phyloP scores from a whole-genome alignment of 1,140 invertebrate species.

The Penaeus japonicus region DNA sequence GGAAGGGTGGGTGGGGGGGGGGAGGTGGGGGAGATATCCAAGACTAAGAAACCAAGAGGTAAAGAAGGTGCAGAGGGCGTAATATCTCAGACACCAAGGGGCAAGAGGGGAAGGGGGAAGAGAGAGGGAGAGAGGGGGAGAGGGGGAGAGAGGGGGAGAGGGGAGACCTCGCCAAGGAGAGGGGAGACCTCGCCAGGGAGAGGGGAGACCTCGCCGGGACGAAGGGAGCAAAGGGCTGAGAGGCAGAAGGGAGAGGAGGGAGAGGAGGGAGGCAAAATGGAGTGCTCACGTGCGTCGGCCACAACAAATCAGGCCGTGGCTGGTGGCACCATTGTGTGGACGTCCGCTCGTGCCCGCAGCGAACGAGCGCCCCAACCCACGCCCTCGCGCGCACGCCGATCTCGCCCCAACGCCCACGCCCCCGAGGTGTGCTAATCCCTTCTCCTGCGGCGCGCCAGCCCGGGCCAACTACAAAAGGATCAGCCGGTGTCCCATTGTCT shows the following conservation, averaged over 20 bases:
- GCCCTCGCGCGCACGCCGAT: not conserved
- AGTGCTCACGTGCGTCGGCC: conserved; percentile 36
- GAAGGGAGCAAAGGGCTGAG: not conserved
- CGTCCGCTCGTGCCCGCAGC: conserved; percentile 31
- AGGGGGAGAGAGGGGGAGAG: not conserved
- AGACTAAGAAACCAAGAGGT: too few species aligned
- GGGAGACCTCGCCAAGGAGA: too few species aligned
- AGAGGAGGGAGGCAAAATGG: conserved; percentile 3
- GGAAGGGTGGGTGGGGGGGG: not conserved
- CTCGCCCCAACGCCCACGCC: not conserved
- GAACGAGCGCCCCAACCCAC: not conserved
- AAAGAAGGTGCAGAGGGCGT: too few species aligned
- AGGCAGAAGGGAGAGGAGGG: not conserved
- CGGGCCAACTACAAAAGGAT: conserved; percentile 52
- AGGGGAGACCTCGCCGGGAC: not conserved
- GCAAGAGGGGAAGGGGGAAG: not conserved
- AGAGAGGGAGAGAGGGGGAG: too few species aligned
- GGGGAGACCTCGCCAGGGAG: not conserved
- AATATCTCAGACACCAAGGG: too few species aligned
- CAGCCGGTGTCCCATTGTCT: conserved; percentile 48
- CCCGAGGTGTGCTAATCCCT: not conserved
- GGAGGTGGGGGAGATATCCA: not conserved
- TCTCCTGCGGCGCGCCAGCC: not conserved
- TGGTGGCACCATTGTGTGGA: conserved; percentile 50
- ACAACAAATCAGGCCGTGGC: conserved; percentile 45